Base-by-base conservation (phyloP, 2,888 invertebrate species). In the Unio delphinus region DNA sequence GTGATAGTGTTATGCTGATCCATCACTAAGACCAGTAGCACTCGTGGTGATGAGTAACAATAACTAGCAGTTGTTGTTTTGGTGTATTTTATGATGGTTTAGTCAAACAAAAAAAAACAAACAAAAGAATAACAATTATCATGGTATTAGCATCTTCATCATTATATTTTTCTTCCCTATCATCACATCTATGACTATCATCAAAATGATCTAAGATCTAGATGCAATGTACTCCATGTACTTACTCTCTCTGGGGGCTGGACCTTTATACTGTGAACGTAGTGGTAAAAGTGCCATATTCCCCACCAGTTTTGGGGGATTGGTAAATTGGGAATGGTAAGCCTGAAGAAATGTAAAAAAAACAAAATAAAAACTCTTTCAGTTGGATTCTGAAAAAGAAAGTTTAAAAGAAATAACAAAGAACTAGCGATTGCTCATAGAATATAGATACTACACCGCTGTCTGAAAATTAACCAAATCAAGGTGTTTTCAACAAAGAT, bases 231-330 rank as follows among this genome's bases (percentile, higher is more conserved):
- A 8, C 26, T 20, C n/a, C 5, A 23, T 57, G n/a, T 58, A 81
- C 86, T 82, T 80, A 89, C 89, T 79, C 64, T 85, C 87, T 76
- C 82, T 86, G 17, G 96, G 95, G 8, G 98, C 98, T 55, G 99
- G 99, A 11, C 99, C 99, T 83, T 98, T 93, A 88, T 94, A 95
- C 84, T 95, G 94, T 0, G 99, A 98, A 80, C 94, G 93, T 66
- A 99, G 91, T 15, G 99, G 98, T 77, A 99, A 90, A 68, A 99
- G 90, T 1, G 98, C 98, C 92, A 97, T 94, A 89, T 99, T 99
- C 17, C 98, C 98, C 65, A 98, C 92, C 54, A 93, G 91, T 83
- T 94, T 93, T 66, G 93, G 92, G 82, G 93, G 93, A 70, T 95
- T 94, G 55, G 93, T 92, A 85, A 97, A 94, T 83, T 94, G 94